Evolutionary conservation across 2,888 invertebrate genomes (phyloP), one percentile per base, ranked within the genome.

Genomic region (Sarcophaga caerulescens): DNA sequence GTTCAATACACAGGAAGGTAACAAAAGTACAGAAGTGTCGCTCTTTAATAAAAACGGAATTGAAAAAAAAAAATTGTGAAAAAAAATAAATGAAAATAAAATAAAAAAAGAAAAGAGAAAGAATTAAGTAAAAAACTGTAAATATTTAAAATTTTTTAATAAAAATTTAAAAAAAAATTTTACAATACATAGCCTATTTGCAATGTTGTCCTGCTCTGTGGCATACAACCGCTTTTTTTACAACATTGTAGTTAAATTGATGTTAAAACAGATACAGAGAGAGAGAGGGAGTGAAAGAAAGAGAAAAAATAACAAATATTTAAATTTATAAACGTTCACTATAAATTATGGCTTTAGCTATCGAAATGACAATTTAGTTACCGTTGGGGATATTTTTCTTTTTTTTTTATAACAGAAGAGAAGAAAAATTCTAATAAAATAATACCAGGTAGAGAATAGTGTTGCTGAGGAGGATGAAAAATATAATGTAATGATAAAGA

Each of bases 341-440:
- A 85, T 85, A 81, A 87, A 83, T 88, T 87, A 88, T 88, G 84
- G 81, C 81, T 76, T 85, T 81, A 77, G 74, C 81, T 87, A 88
- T 88, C 87, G 71, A 88, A 87, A 87, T 88, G 84, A 81, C 87
- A 85, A 84, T 86, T 85, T 84, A 81, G 87, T 84, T 86, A 85
- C 84, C 74, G 84, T 63, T 84, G 74, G 74, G 70, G 77, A 57
- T 60, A 35, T 35, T 35, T 35, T 35, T 6, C 35, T 6, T 6
- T 35, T 35, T 6, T 35, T n/a, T 8, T 60, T 71, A 81, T 62
- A 63, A 47, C 69, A n/a, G 35, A 47, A 65, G 65, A 65, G 57
- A 2, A 35, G n/a, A 84, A 69, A 78, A 74, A 63, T 17, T 17
- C 21, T 19, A 25, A 69, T 63, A 62, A 57, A 78, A 70, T 52